Evolutionary conservation across 2,888 invertebrate species (phyloP), one percentile per base, ranked within the genome.

Genomic region (Coleophora deauratella): DNA sequence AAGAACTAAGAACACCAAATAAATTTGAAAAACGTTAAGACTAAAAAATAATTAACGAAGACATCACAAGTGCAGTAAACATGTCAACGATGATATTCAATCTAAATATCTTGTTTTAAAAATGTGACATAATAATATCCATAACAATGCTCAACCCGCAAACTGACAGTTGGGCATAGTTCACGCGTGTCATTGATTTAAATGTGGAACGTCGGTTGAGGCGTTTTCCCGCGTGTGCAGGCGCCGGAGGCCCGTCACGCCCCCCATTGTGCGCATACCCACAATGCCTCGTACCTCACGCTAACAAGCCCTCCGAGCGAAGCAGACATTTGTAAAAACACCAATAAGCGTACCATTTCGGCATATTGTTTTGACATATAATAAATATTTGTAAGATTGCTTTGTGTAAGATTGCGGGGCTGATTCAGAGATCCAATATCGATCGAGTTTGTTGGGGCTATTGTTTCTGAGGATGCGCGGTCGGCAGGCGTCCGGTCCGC

Each of bases 351-450:
- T 72, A 73, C 70, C 78, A 75, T 84, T 84, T 84, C 77, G 85
- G 82, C 81, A 82, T 85, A 85, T 85, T 82, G 82, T 84, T 84
- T 85, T 84, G 85, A 84, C 85, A 82, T 84, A 84, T 77, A 84
- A 85, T 85, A 85, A 85, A 85, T 85, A 84, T 84, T 84, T 84
- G 81, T 63, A 62, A 75, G 81, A 84, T 82, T 78, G 71, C 70
- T 66, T 70, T 62, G 66, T 55, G 60, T 51, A 62, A 79, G 80
- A 82, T 80, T 75, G 75, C 63, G 51, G 60, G 49, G 52, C 65
- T 60, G 21, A 21, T 21, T 21, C 6, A 6, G 81, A 78, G 81
- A 78, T 81, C 74, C 72, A 65, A 68, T 66, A 72, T 68, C 66
- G 80, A 71, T 72, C 62, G 67, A 43, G n/a, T n/a, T 52, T 50